phyloP scores from a whole-genome alignment of 1,140 invertebrate genomes.

The Platyura marginata region DNA sequence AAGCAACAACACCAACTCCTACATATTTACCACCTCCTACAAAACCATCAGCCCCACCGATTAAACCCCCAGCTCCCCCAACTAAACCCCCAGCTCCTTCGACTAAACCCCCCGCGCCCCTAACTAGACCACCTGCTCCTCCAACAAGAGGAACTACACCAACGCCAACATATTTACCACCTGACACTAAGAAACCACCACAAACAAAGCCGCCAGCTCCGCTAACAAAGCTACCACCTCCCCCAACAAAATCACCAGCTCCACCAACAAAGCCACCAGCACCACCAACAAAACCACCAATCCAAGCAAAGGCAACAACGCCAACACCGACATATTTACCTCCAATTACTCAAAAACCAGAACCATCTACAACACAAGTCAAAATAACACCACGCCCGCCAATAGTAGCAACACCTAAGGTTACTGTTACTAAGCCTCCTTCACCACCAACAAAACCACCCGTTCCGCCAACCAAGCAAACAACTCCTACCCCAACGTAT shows the following conservation, averaged over 20 bases:
- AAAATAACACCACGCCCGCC: conserved; percentile 6
- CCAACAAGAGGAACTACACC: background rate
- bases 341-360: too few species aligned
- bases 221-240: background rate
- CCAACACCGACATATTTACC: background rate
- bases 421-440: background rate
- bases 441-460: background rate
- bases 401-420: conserved; percentile 4
- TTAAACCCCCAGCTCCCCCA: conserved; percentile 2
- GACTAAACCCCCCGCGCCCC: conserved; percentile 4
- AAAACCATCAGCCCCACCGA: background rate
- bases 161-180: background rate
- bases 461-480: background rate
- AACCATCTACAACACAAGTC: background rate
- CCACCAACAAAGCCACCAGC: background rate
- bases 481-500: background rate
- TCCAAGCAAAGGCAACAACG: background rate
- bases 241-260: background rate
- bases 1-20: conserved; percentile 8
- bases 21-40: conserved; percentile 8
- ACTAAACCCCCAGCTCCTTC: background rate
- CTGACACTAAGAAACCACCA: background rate
- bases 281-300: background rate
- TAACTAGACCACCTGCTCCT: background rate
- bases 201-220: background rate